Conservation (phyloP, 1,140 invertebrate genomes). For the Grapholita molesta region DNA sequence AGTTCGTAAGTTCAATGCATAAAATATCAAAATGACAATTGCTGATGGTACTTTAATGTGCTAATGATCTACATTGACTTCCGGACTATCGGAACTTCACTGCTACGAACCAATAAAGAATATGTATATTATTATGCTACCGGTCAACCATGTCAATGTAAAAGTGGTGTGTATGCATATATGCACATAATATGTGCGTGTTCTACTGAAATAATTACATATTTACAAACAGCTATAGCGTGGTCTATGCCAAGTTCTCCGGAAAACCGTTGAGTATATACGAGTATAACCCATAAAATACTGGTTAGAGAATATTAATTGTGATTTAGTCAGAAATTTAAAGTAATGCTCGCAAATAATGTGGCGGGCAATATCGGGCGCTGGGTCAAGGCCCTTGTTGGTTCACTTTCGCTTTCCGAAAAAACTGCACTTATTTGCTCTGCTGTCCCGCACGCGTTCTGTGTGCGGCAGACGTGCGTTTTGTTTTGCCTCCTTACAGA, state of each 20-base stretch:
- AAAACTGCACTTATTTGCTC: constrained; percentile 13
- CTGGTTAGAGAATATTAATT: not conserved
- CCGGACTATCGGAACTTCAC: not conserved
- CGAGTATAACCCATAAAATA: not conserved
- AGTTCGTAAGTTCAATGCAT: too few relatives aligned
- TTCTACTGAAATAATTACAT: not conserved
- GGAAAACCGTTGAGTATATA: not conserved
- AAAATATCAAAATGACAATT: too few relatives aligned
- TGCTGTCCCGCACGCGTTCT: not conserved
- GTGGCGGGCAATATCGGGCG: not conserved
- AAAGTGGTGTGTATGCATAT: not conserved
- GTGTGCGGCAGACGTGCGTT: not conserved
- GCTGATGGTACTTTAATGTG: too few relatives aligned
- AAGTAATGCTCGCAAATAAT: not conserved
- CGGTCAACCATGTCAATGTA: not conserved
- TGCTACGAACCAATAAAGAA: not conserved
- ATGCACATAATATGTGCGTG: not conserved
- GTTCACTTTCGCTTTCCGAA: constrained; percentile 9
- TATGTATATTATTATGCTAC: not conserved
- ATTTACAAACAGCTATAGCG: not conserved
- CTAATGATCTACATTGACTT: not conserved
- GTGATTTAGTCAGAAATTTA: not conserved
- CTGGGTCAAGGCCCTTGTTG: constrained; percentile 4
- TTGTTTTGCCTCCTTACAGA: not conserved
- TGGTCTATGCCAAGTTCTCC: not conserved